phyloP scores from a whole-genome alignment of 2,113 vertebrate genomes.

The Ascaphus truei region DNA sequence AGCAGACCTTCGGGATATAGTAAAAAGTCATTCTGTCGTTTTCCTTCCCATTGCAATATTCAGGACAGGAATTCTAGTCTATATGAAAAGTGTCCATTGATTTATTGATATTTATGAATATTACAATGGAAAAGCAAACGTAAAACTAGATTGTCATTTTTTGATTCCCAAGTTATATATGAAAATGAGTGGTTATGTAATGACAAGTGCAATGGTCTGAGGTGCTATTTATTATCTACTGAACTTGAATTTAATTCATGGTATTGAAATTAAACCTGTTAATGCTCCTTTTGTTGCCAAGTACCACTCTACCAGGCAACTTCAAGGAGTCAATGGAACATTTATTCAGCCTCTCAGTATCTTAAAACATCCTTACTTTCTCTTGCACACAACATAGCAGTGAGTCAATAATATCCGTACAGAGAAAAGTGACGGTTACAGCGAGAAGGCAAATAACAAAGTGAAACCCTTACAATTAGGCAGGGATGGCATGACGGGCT shows the following conservation, averaged over 20 bases:
- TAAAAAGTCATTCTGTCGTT: neutral
- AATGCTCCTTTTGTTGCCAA: neutral
- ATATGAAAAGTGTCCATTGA: conserved; percentile 1
- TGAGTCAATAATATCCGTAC: conserved; percentile 3
- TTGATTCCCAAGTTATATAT: neutral
- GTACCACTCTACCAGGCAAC: neutral
- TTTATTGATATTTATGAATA: conserved; percentile 5
- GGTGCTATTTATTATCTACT: neutral
- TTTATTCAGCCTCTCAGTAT: no score
- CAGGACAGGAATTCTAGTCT: neutral
- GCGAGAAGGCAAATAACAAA: neutral
- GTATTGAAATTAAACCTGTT: neutral
- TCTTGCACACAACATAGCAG: neutral
- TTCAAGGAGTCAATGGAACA: no score
- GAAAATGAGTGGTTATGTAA: neutral
- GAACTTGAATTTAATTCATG: neutral
- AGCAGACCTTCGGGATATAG: neutral
- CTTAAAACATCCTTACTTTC: no score
- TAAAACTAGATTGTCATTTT: neutral
- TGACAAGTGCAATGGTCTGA: neutral
- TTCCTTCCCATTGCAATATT: neutral
- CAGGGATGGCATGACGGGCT: no score
- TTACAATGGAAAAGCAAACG: neutral
- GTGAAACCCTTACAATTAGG: neutral
- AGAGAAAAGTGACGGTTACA: neutral